phyloP scores from a whole-genome alignment of 2,113 vertebrate species.

The Sphyrna mokarran region DNA sequence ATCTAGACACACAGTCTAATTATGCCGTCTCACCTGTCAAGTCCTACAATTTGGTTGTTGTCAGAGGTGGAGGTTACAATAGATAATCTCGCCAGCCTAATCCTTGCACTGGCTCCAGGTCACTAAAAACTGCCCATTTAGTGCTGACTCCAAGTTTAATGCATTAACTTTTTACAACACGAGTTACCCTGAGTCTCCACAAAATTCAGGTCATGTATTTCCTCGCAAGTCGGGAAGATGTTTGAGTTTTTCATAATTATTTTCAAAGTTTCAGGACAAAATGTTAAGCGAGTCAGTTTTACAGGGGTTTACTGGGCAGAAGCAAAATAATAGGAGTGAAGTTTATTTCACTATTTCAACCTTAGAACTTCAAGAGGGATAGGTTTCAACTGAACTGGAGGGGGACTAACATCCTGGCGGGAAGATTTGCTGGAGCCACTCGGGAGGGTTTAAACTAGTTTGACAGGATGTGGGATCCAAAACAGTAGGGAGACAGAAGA shows the following conservation, averaged over 20 bases:
- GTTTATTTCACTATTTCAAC: background rate
- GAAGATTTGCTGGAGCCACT: too few species aligned
- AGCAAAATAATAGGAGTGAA: background rate
- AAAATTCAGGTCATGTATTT: background rate
- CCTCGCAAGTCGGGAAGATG: background rate
- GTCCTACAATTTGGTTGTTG: constrained; percentile 50
- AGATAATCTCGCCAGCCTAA: constrained; percentile 52
- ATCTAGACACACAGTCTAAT: constrained; percentile 56
- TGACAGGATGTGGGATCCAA: too few species aligned
- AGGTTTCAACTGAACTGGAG: too few species aligned
- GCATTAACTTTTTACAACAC: background rate
- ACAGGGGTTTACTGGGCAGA: background rate
- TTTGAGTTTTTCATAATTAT: background rate
- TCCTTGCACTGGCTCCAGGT: constrained; percentile 50
- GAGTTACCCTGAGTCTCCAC: background rate
- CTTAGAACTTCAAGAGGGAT: too few species aligned
- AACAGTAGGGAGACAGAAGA: too few species aligned
- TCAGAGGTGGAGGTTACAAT: constrained; percentile 49
- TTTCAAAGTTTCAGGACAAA: background rate
- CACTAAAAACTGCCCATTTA: constrained; percentile 26
- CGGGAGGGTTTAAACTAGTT: too few species aligned
- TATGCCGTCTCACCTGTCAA: constrained; percentile 63
- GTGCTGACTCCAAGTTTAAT: background rate
- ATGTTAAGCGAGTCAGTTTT: background rate
- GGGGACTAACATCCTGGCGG: too few species aligned